These are phyloP conservation scores for Phania funesta DNA, from an alignment of 2,888 invertebrate species.

Conservation along the genomic window DNA sequence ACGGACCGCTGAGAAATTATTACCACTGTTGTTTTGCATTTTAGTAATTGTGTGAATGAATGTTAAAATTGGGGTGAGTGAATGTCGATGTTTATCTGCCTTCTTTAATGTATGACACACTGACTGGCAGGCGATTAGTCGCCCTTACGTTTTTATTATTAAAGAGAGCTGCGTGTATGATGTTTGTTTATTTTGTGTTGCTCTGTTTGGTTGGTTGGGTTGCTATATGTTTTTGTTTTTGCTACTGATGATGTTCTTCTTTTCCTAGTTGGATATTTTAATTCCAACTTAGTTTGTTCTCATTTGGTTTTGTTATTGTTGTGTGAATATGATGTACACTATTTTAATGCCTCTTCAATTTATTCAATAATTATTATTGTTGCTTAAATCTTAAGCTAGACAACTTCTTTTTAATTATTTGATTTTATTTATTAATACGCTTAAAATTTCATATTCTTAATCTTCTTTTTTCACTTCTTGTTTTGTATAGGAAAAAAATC, in stretches of 20 bases:
- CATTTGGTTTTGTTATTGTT: constrained; percentile 41
- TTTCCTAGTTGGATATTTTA: constrained; percentile 21
- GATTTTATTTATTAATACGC: too few species aligned
- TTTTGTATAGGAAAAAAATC: constrained; percentile 27
- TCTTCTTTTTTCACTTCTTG: constrained; percentile 22
- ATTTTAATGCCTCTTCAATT: neutral
- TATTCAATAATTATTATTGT: constrained; percentile 4
- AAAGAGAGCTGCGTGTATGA: too few species aligned
- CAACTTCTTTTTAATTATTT: too few species aligned
- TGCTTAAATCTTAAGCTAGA: too few species aligned
- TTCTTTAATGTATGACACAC: too few species aligned
- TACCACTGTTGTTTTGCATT: constrained; percentile 65
- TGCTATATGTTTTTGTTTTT: constrained; percentile 9
- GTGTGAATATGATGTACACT: neutral
- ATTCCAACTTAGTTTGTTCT: neutral
- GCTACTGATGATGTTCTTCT: constrained; percentile 10
- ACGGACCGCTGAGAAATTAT: constrained; percentile 61
- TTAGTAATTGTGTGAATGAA: neutral
- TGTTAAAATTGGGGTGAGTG: neutral
- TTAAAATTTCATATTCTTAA: too few species aligned
- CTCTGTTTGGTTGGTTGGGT: neutral
- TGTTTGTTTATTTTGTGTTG: constrained; percentile 38
- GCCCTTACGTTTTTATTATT: too few species aligned
- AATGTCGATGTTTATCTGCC: neutral
- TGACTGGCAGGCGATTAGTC: too few species aligned